Evolutionary conservation across 2,113 vertebrate species (phyloP), one percentile per base, ranked within the genome.

Genomic region (Dromas ardeola): DNA sequence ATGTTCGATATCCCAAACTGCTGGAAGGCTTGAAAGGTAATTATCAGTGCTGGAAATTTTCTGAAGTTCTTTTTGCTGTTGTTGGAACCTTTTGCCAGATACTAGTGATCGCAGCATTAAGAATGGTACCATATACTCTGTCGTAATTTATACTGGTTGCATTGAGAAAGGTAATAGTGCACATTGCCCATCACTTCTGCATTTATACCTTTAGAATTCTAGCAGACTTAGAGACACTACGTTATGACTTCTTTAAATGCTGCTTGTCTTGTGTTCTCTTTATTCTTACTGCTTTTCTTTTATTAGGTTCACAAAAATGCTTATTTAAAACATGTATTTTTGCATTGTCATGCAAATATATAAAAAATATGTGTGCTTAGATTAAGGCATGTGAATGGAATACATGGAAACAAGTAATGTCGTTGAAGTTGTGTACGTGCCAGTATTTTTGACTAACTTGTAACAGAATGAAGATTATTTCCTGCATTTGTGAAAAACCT

Each of bases 1-100:
- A 99, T 1, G 99, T 99, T 82, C 98, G 99, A 45, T 99, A 99
- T 90, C 99, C 99, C 26, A 99, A 99, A 97, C 95, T 99, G 50
- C 97, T 99, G 23, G 99, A 99, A 97, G 98, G 98, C 86, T 97
- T 99, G 50, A 99, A 99, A 98, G 99, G 99, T 99, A 72, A 94
- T 83, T 83, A 14, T 8, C 22, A 73, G 40, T 79, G 26, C 12
- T 47, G 43, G 58, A 80, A 84, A 42, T 66, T 20, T 0, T 76
- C 36, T 9, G 2, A 20, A 63, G 16, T 18, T 61, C 4, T 58
- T 84, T 56, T 63, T 34, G 13, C n/a, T 77, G 4, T 22, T 65
- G n/a, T 8, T 91, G 25, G n/a, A 71, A 22, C 9, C 29, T 59
- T 63, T 74, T 34, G 23, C 2, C 0, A 0, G 4, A 18, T 2